These are phyloP conservation scores for Lytechinus variegatus DNA, from an alignment of 35 echinoderm and acorn worm species.

Conservation along the genomic window DNA sequence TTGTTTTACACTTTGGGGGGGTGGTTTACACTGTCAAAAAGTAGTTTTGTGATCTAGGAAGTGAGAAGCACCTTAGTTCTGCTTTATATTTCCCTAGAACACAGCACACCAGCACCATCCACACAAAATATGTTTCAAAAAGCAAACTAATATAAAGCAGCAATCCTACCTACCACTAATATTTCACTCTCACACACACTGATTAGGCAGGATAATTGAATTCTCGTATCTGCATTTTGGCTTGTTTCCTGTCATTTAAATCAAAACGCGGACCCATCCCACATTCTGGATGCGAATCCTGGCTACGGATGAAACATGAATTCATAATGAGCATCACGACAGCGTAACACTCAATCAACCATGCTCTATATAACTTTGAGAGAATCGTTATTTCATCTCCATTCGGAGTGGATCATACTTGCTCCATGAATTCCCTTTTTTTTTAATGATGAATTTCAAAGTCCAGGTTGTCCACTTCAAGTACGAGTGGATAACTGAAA, in stretches of 20 bases:
- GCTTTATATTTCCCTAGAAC: too few relatives aligned
- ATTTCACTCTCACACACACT: background rate
- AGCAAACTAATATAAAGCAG: too few relatives aligned
- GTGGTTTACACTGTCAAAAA: too few relatives aligned
- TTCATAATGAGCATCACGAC: background rate
- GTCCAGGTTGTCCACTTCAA: background rate
- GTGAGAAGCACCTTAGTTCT: too few relatives aligned
- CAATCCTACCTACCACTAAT: background rate
- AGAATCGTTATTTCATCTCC: background rate
- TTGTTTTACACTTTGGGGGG: too few relatives aligned
- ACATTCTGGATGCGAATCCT: background rate
- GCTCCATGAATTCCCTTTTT: background rate
- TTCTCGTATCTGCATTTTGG: background rate
- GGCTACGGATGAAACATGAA: background rate
- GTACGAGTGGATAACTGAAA: too few relatives aligned
- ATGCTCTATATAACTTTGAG: background rate
- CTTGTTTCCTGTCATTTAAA: conserved; percentile 2
- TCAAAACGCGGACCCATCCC: background rate
- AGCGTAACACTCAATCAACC: background rate
- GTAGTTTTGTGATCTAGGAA: too few relatives aligned
- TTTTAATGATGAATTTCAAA: background rate
- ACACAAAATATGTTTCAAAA: too few relatives aligned
- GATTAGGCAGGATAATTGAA: background rate
- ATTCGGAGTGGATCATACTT: background rate
- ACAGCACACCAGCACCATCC: too few relatives aligned